Evolutionary conservation across 2,797 vertebrate genomes (phyloP).

Genomic region (Sarcoramphus papa): DNA sequence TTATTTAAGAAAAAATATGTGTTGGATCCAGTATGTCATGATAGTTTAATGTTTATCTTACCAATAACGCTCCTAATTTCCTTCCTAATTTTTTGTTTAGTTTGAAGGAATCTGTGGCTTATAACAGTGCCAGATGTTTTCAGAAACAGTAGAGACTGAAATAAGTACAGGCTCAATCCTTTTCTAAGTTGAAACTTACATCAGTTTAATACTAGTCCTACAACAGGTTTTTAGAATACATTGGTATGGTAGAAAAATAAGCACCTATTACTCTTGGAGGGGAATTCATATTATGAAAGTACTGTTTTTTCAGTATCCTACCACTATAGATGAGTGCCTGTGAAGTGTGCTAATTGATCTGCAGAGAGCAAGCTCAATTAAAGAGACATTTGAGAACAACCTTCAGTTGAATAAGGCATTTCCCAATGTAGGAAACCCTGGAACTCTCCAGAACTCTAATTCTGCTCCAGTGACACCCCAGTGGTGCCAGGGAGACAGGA

Average conservation of each 20-base stretch:
- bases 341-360: neutral
- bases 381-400: neutral
- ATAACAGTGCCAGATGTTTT: neutral
- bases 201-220: neutral
- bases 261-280: neutral
- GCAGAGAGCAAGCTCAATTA: neutral
- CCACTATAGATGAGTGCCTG: neutral
- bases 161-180: neutral
- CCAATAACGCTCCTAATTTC: neutral
- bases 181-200: neutral
- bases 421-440: neutral
- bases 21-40: neutral
- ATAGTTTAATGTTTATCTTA: neutral
- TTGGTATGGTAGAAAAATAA: neutral
- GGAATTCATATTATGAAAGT: neutral
- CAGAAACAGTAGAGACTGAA: neutral
- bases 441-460: neutral
- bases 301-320: neutral
- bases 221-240: neutral
- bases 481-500: neutral
- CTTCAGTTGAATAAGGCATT: neutral
- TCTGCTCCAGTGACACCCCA: neutral
- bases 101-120: neutral
- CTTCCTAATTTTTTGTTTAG: neutral
- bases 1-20: neutral